Conservation (phyloP, 2,113 vertebrate species). For the Burhinus bistriatus region DNA sequence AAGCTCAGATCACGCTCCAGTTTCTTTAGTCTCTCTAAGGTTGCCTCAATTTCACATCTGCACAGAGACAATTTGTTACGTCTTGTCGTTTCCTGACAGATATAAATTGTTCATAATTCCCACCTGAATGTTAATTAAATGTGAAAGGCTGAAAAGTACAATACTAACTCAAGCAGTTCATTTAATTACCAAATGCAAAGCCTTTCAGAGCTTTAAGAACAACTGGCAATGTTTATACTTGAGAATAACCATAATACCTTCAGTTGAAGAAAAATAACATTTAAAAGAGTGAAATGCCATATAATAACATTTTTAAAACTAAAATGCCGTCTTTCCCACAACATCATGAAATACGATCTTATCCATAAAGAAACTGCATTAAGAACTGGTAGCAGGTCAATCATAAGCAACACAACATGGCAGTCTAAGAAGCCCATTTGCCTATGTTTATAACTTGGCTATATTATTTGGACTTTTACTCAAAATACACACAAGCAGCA, state of each 20-base stretch:
- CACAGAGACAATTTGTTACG: conserved; percentile 58
- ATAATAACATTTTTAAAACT: neutral
- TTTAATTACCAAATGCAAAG: conserved; percentile 52
- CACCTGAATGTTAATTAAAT: conserved; percentile 54
- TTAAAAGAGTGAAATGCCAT: neutral
- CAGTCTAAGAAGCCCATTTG: neutral
- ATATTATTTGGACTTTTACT: neutral
- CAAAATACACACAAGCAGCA: neutral
- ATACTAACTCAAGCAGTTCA: conserved; percentile 59
- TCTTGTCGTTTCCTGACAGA: conserved; percentile 47
- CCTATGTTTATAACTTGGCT: neutral
- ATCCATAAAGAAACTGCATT: neutral
- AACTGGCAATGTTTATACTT: conserved; percentile 6
- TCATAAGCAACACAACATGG: neutral
- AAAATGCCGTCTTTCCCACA: neutral
- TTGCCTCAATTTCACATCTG: conserved; percentile 97
- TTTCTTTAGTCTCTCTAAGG: conserved; percentile 95
- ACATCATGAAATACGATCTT: neutral
- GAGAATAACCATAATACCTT: conserved; percentile 8
- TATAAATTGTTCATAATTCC: conserved; percentile 48
- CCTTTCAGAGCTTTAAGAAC: conserved; percentile 23
- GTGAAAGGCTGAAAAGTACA: conserved; percentile 42
- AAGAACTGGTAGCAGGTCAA: neutral
- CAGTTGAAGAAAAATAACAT: conserved; percentile 2
- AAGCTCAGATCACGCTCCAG: conserved; percentile 96